These are phyloP conservation scores for Patella ulyssiponensis DNA, from an alignment of 2,888 invertebrate species.

Conservation along the genomic window DNA sequence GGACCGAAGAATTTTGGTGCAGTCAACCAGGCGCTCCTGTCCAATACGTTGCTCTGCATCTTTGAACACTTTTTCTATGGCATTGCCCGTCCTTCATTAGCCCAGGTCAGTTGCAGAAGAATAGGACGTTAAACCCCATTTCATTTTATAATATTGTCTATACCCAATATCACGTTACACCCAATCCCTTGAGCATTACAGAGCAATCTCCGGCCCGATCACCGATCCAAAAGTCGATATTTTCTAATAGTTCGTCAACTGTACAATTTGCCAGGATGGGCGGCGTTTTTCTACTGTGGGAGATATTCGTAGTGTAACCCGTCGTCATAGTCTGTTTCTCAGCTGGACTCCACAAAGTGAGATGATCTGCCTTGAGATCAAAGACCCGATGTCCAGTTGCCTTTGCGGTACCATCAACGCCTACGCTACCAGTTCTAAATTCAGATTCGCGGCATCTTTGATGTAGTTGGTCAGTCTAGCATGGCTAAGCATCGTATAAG, in stretches of 20 bases:
- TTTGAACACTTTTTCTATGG: slow-evolving; percentile 8
- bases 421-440: not conserved
- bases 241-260: not conserved
- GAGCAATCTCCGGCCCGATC: slow-evolving; percentile 1
- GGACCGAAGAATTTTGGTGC: not conserved
- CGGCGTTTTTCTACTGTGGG: not conserved
- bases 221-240: not conserved
- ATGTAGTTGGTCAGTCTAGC: not conserved
- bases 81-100: not conserved
- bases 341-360: not conserved
- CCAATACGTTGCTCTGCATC: not conserved
- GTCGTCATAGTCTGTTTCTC: not conserved
- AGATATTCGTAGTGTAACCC: slow-evolving; percentile 1
- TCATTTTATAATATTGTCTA: too few relatives aligned
- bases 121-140: not conserved
- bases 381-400: not conserved
- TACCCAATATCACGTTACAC: not conserved
- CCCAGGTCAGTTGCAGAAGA: not conserved
- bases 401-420: not conserved
- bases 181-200: slow-evolving; percentile 2
- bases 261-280: not conserved
- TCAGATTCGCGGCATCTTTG: not conserved
- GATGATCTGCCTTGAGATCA: not conserved
- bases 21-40: not conserved
- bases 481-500: not conserved